A percentile compares a stretch with the other conserved stretches of the same genome.
phyloP scores from a whole-genome alignment of 2,797 vertebrate genomes.

The Rousettus madagascariensis region DNA sequence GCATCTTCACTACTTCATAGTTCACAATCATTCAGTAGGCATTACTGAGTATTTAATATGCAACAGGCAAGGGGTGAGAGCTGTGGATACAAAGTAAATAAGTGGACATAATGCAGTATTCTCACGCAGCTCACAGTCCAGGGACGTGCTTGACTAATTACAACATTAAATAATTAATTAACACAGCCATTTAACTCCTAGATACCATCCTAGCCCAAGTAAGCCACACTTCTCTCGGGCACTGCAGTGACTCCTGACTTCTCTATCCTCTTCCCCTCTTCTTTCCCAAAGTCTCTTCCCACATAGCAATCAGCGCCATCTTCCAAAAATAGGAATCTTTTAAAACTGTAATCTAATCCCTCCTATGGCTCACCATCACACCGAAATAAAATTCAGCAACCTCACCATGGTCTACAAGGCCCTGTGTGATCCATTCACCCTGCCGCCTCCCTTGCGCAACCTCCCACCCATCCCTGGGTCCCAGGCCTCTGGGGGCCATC shows the following conservation, averaged over 20 bases:
- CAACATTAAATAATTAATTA: background rate
- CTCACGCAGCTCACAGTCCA: background rate
- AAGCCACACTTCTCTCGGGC: background rate
- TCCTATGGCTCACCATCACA: background rate
- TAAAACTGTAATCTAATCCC: background rate
- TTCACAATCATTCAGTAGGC: background rate
- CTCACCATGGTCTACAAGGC: background rate
- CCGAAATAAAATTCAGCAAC: background rate
- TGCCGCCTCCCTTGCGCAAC: background rate
- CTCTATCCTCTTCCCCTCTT: background rate
- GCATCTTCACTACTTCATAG: background rate
- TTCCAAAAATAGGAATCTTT: background rate
- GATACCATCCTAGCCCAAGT: background rate
- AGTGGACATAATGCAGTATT: background rate
- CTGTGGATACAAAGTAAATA: background rate
- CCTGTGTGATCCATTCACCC: background rate
- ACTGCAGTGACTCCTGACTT: background rate
- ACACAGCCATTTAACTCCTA: background rate
- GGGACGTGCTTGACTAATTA: rapidly evolving
- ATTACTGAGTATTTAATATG: background rate
- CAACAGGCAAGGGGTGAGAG: background rate
- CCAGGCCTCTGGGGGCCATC: background rate
- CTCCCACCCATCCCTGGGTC: rapidly evolving
- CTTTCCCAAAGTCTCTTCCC: background rate
- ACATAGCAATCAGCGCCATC: background rate